phyloP scores from a whole-genome alignment of 1,140 invertebrate genomes.

The Dreissena polymorpha region DNA sequence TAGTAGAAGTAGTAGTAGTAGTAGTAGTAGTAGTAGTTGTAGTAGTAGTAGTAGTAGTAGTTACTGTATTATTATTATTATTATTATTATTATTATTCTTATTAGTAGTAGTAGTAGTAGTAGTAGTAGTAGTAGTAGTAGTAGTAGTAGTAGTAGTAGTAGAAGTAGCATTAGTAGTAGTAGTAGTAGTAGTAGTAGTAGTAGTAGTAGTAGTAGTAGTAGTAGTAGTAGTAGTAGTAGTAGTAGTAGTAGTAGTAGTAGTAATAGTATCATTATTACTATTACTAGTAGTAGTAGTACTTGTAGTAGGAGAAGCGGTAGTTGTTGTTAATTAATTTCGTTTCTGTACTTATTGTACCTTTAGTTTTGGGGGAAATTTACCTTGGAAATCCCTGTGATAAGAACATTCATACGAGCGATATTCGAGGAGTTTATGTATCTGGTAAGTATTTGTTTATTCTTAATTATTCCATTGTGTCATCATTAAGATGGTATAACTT shows the following conservation, averaged over 20 bases:
- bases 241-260: neutral
- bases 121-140: neutral
- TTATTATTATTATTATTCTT: neutral
- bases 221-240: conserved; percentile 2
- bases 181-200: conserved; percentile 3
- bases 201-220: conserved; percentile 2
- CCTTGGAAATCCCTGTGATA: too few species aligned
- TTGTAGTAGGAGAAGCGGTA: too few species aligned
- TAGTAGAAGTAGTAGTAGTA: neutral
- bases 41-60: conserved; percentile 2
- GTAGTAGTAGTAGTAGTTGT: neutral
- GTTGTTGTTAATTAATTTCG: too few species aligned
- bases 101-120: neutral
- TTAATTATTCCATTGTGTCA: too few species aligned
- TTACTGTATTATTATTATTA: neutral
- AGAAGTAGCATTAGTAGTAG: neutral
- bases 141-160: conserved; percentile 2
- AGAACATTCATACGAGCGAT: too few species aligned
- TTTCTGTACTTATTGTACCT: too few species aligned
- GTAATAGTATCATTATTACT: neutral
- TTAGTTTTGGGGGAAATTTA: too few species aligned
- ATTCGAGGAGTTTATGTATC: too few species aligned
- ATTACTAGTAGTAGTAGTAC: too few species aligned
- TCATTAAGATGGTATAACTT: too few species aligned
- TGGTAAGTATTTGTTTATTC: too few species aligned